These are phyloP conservation scores for Tetragonula carbonaria DNA, from an alignment of 2,888 invertebrate genomes.

Conservation along the genomic window DNA sequence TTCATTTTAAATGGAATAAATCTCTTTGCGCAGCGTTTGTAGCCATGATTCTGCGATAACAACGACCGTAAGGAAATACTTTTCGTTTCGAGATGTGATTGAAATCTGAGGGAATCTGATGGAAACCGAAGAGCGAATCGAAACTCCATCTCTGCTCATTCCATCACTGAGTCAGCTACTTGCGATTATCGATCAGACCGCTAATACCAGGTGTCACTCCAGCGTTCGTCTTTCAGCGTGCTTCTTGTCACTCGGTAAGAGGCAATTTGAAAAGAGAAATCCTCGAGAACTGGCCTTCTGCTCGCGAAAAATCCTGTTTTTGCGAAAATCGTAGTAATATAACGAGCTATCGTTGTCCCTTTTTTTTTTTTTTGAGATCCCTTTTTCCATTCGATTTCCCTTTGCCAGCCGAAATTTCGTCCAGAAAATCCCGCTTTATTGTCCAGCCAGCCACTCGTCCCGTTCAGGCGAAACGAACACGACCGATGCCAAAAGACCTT, in stretches of 20 bases:
- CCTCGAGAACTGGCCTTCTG: neutral
- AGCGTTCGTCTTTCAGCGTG: slow-evolving; percentile 33
- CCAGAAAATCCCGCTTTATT: neutral
- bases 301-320: slow-evolving; percentile 36
- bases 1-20: too few species aligned
- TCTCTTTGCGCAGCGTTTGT: too few species aligned
- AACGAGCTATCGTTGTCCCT: slow-evolving; percentile 38
- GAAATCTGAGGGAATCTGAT: too few species aligned
- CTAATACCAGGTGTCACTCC: slow-evolving; percentile 58
- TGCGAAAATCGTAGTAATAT: slow-evolving; percentile 29
- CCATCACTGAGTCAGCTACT: slow-evolving; percentile 39
- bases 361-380: neutral
- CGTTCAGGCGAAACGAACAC: neutral
- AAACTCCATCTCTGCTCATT: neutral
- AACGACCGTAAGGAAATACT: too few species aligned
- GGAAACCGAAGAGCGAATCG: too few species aligned
- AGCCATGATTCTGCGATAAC: too few species aligned
- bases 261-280: slow-evolving; percentile 37
- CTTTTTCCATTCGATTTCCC: slow-evolving; percentile 6
- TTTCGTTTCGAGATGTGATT: too few species aligned
- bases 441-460: neutral
- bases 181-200: slow-evolving; percentile 64
- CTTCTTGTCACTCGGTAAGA: slow-evolving; percentile 10
- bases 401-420: slow-evolving; percentile 24
- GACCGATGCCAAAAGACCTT: neutral